Conservation (phyloP, 2,797 vertebrate species). For the Girardinus metallicus region DNA sequence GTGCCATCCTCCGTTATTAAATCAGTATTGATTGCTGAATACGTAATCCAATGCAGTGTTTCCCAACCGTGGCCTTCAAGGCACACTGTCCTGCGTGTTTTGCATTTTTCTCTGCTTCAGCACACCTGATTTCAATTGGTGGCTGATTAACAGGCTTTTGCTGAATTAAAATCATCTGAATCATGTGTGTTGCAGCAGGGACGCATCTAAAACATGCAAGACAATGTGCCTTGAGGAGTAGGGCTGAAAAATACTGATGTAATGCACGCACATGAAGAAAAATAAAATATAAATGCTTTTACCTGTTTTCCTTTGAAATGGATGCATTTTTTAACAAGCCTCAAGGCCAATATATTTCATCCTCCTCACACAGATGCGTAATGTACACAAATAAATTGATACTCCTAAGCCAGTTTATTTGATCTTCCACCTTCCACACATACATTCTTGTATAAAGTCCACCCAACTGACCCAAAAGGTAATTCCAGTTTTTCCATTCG, state of each 20-base stretch:
- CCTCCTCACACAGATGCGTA: slow-evolving; percentile 8
- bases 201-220: too few species aligned
- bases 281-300: slow-evolving; percentile 5
- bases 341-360: slow-evolving; percentile 26
- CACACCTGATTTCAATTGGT: too few species aligned
- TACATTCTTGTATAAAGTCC: slow-evolving; percentile 47
- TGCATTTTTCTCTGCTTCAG: too few species aligned
- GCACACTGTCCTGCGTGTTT: too few species aligned
- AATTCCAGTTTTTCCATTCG: slow-evolving; percentile 72
- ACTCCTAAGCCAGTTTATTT: slow-evolving; percentile 20
- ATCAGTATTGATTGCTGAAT: not conserved
- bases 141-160: not conserved
- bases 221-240: too few species aligned
- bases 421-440: slow-evolving; percentile 17
- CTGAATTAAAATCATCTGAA: too few species aligned
- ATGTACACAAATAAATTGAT: slow-evolving; percentile 23
- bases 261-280: not conserved
- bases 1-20: not conserved
- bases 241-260: too few species aligned
- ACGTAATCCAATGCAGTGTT: not conserved
- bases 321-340: slow-evolving; percentile 29
- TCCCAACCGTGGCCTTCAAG: too few species aligned
- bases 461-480: slow-evolving; percentile 60
- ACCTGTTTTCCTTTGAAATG: slow-evolving; percentile 23
- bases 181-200: too few species aligned